Evolutionary conservation across 2,797 vertebrate genomes (phyloP).

Genomic region (Sebastes nivosus): DNA sequence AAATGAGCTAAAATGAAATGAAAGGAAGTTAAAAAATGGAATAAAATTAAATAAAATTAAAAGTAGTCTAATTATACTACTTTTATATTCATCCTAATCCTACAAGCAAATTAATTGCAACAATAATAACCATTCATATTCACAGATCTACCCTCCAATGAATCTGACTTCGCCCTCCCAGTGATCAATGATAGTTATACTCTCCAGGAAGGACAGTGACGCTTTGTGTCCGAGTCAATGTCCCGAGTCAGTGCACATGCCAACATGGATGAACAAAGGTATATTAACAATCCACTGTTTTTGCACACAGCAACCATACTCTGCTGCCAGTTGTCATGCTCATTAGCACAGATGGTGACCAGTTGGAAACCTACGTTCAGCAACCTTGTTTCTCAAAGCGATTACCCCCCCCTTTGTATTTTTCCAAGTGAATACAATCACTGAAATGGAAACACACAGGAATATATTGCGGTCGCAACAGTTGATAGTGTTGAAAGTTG

Average conservation of each 20-base stretch:
- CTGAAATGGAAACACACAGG: constrained; percentile 62
- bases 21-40: too few species aligned
- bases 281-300: neutral
- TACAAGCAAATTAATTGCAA: too few species aligned
- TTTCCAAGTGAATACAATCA: constrained; percentile 30
- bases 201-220: neutral
- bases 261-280: neutral
- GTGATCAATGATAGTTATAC: neutral
- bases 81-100: rapidly evolving
- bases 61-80: too few species aligned
- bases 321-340: neutral
- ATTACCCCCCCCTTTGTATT: constrained; percentile 24
- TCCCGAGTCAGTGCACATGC: neutral
- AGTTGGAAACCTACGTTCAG: neutral
- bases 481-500: constrained; percentile 65
- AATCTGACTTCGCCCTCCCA: neutral
- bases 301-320: neutral
- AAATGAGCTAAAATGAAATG: too few species aligned
- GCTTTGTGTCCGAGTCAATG: constrained; percentile 3
- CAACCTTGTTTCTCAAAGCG: constrained; percentile 20
- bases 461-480: constrained; percentile 55
- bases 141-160: neutral
- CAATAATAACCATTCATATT: neutral
- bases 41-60: too few species aligned
- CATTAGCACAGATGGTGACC: neutral